Evolutionary conservation across 1,140 invertebrate genomes (phyloP).

Genomic region (Trichonephila clavipes): DNA sequence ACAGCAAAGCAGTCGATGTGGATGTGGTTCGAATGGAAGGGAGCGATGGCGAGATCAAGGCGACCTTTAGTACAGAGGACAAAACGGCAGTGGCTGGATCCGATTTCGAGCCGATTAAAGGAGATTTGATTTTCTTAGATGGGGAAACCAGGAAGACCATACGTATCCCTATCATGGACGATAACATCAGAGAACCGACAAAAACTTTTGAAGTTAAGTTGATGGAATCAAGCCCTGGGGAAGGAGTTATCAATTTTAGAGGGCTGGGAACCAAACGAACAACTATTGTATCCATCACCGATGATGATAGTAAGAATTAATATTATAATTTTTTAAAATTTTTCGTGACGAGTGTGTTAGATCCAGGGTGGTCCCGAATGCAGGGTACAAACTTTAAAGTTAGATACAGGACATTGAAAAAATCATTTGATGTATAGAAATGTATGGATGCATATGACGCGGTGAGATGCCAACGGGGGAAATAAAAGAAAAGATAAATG

Average conservation of each 20-base stretch:
- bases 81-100: background rate
- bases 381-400: no score
- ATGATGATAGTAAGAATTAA: conserved; percentile 29
- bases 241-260: conserved; percentile 39
- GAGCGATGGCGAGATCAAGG: background rate
- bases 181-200: background rate
- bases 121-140: background rate
- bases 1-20: background rate
- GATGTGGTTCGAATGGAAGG: background rate
- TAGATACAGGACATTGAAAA: no score
- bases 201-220: background rate
- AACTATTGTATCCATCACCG: background rate
- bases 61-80: background rate
- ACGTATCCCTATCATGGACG: background rate
- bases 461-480: no score
- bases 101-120: background rate
- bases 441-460: no score
- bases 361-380: no score
- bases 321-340: no score
- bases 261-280: background rate
- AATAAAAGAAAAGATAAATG: no score
- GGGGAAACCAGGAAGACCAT: background rate
- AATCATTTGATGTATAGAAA: no score
- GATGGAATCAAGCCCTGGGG: background rate
- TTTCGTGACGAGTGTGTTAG: no score